Evolutionary conservation across 2,888 invertebrate genomes (phyloP), one percentile per base, ranked within the genome.

Genomic region (Parochlus steinenii): DNA sequence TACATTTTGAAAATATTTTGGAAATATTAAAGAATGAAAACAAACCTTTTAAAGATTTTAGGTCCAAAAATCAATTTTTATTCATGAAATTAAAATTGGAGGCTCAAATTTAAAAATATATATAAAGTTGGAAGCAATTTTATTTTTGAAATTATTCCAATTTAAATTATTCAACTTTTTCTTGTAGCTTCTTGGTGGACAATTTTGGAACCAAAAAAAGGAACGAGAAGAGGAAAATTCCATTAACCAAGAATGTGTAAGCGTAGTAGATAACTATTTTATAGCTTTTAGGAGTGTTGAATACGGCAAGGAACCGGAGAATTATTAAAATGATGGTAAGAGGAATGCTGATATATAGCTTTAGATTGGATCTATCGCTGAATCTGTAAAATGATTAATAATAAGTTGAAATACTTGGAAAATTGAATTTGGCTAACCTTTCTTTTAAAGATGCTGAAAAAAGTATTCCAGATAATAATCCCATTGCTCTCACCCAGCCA

Each of bases 221-320:
- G 10, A 26, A 19, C 1, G 27, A 20, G 12, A 20, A 35, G 15
- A 29, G 29, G 11, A 29, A 29, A n/a, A 35, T n/a, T 28, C 29
- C 28, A 16, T 35, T 29, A 12, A 29, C 18, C 11, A 29, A 11
- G 16, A 35, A 29, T 11, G 35, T 29, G 15, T 35, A 35, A 11
- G 11, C 16, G 16, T 35, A 35, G 29, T 29, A 35, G 10, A 35
- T 15, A n/a, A 29, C 14, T n/a, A 35, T 20, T 12, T 35, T 35
- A 22, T 28, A 35, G 8, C 6, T 26, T 12, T 20, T 28, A 2
- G 35, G 35, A 16, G 35, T 35, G 3, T 29, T 7, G 5, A 15
- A 20, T 11, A 35, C 18, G 17, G 10, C 15, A 20, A 22, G 22
- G n/a, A 8, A 15, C 23, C 23, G 20, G 10, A 23, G 8, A 6